These are phyloP conservation scores for Gobionotothen gibberifrons DNA, from an alignment of 2,797 vertebrate genomes.

Conservation along the genomic window DNA sequence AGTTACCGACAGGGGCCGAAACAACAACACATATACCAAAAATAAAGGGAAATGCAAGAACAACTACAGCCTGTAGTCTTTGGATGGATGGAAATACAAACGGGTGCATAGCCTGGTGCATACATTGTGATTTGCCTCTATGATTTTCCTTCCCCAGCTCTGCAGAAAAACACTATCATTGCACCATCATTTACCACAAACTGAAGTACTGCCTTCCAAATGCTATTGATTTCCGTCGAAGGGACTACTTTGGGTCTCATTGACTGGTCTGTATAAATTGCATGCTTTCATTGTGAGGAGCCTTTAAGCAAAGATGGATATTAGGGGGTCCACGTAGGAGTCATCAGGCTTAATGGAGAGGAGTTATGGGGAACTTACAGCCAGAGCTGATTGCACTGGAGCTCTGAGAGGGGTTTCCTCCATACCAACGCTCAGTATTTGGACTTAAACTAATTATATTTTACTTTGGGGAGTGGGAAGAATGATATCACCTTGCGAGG, in stretches of 20 bases:
- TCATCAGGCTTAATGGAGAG: constrained; percentile 51
- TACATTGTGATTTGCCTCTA: not conserved
- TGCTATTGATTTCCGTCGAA: constrained; percentile 30
- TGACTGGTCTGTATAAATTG: constrained; percentile 30
- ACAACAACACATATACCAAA: too few relatives aligned
- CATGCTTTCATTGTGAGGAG: constrained; percentile 18
- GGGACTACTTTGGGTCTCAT: constrained; percentile 25
- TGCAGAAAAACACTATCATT: constrained; percentile 8
- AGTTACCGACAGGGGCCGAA: too few relatives aligned
- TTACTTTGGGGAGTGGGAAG: constrained; percentile 14
- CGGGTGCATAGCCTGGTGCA: not conserved
- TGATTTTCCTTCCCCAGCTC: not conserved
- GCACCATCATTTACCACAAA: constrained; percentile 40
- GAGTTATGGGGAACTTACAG: constrained; percentile 36
- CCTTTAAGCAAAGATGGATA: constrained; percentile 47
- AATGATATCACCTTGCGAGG: constrained; percentile 11
- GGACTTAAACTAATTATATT: constrained; percentile 49
- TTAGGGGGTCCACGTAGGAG: constrained; percentile 21
- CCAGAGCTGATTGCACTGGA: constrained; percentile 40
- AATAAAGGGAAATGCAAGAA: too few relatives aligned
- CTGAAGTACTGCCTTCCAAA: constrained; percentile 15
- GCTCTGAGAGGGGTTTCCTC: constrained; percentile 40
- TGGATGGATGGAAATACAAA: not conserved
- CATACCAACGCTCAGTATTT: constrained; percentile 7
- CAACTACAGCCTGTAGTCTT: not conserved